These are phyloP conservation scores for Drosophila pallidifrons DNA, from an alignment of 1,140 invertebrate species.

Conservation along the genomic window DNA sequence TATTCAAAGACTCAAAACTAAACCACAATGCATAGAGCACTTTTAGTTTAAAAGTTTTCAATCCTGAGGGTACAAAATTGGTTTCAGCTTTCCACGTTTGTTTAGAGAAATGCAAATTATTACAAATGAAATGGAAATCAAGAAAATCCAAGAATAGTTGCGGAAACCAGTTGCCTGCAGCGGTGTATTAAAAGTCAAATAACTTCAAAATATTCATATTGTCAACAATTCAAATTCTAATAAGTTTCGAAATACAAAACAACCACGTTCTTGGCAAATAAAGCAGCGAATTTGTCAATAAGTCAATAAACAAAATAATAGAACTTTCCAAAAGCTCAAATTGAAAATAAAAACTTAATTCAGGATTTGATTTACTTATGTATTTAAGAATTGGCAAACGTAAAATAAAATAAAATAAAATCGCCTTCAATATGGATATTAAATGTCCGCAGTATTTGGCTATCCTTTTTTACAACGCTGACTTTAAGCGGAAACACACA, in stretches of 20 bases:
- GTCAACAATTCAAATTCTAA: neutral
- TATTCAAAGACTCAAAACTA: neutral
- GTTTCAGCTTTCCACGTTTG: neutral
- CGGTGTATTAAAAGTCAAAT: neutral
- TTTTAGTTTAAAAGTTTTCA: neutral
- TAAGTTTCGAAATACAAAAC: neutral
- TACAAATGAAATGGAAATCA: neutral
- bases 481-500: slow-evolving; percentile 2
- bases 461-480: neutral
- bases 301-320: neutral
- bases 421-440: neutral
- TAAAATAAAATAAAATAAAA: neutral
- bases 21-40: neutral
- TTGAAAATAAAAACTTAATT: neutral
- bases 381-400: neutral
- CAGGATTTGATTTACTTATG: no score
- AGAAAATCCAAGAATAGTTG: neutral
- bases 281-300: neutral
- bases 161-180: neutral
- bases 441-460: neutral
- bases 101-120: neutral
- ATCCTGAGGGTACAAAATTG: neutral
- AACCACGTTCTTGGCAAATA: neutral
- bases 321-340: neutral
- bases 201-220: neutral